Evolutionary conservation across 1,140 invertebrate genomes (phyloP).

Genomic region (Apocrypta bakeri): DNA sequence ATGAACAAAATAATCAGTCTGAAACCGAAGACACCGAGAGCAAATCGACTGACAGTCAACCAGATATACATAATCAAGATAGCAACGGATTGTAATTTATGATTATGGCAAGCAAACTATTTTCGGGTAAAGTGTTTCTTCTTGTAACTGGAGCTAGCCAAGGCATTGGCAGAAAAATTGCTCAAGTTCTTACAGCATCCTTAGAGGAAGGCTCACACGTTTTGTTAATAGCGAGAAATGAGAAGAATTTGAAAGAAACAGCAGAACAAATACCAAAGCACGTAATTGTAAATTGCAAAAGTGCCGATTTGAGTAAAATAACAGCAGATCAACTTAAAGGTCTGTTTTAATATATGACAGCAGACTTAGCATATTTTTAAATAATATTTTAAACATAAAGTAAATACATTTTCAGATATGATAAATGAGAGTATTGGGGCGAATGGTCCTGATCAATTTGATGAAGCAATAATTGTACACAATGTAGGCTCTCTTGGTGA

Average conservation of each 20-base stretch:
- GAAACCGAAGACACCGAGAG: conserved; percentile 51
- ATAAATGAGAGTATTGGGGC: conserved; percentile 70
- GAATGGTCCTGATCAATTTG: conserved; percentile 74
- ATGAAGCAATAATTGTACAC: conserved; percentile 86
- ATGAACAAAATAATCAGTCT: conserved; percentile 56
- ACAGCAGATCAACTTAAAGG: conserved; percentile 72
- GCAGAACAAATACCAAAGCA: conserved; percentile 69
- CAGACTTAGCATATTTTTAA: too few relatives aligned
- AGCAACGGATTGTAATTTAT: conserved; percentile 32
- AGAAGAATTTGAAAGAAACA: conserved; percentile 79
- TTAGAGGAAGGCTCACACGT: conserved; percentile 80
- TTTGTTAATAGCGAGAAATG: conserved; percentile 85
- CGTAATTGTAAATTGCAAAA: conserved; percentile 74
- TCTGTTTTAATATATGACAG: conserved; percentile 55
- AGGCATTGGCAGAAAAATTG: conserved; percentile 89
- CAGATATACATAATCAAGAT: conserved; percentile 32
- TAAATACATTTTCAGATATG: conserved; percentile 62
- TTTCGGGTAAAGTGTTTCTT: conserved; percentile 75
- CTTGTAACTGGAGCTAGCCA: conserved; percentile 90
- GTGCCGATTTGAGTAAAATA: conserved; percentile 77
- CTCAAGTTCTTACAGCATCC: conserved; percentile 80
- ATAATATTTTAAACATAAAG: too few relatives aligned
- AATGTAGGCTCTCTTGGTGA: conserved; percentile 93
- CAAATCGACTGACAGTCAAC: conserved; percentile 13
- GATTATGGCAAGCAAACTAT: conserved; percentile 57